Evolutionary conservation across 1,140 invertebrate genomes (phyloP).

Genomic region (Bombus superbus): DNA sequence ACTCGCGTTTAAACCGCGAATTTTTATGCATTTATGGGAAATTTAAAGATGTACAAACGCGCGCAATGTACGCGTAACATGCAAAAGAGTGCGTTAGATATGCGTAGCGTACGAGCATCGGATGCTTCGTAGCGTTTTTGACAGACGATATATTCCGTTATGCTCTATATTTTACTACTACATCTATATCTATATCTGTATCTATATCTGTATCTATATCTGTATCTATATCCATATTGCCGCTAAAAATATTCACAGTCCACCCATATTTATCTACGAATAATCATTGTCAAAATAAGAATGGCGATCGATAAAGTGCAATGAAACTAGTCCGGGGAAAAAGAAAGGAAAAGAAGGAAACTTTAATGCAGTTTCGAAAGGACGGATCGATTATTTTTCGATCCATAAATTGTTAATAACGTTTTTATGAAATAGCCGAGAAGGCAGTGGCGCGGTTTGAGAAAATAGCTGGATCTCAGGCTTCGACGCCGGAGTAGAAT

Average conservation of each 20-base stretch:
- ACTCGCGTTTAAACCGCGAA: neutral
- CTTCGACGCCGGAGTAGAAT: neutral
- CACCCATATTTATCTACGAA: neutral
- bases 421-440: slow-evolving; percentile 28
- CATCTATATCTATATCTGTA: too few relatives aligned
- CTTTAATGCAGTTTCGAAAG: slow-evolving; percentile 11
- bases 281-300: neutral
- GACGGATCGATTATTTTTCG: slow-evolving; percentile 24
- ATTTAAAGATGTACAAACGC: neutral
- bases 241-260: too few relatives aligned
- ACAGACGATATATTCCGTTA: too few relatives aligned
- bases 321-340: neutral
- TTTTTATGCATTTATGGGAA: neutral
- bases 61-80: neutral
- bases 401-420: neutral
- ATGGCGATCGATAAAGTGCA: neutral
- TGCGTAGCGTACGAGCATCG: too few relatives aligned
- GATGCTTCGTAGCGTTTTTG: too few relatives aligned
- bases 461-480: neutral
- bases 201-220: too few relatives aligned
- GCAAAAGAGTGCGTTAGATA: neutral
- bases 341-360: slow-evolving; percentile 13
- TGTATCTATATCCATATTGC: too few relatives aligned
- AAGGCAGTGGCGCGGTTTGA: neutral
- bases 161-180: too few relatives aligned